Conservation (phyloP, 2,888 invertebrate genomes). For the Phoronis australis region DNA sequence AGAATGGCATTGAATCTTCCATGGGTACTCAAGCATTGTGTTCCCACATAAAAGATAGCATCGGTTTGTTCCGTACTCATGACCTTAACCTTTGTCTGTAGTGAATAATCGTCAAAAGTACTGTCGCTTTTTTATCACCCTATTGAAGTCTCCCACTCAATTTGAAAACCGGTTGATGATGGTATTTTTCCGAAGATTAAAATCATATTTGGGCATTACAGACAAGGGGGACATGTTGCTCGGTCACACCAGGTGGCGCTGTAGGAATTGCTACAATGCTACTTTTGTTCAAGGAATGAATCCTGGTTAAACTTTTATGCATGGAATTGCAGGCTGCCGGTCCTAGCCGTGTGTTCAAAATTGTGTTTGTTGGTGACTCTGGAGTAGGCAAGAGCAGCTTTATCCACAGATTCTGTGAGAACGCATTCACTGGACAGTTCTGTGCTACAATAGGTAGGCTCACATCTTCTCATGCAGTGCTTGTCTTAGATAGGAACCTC, state of each 20-base stretch:
- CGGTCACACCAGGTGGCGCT: not conserved
- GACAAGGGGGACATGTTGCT: not conserved
- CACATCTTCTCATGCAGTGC: too few relatives aligned
- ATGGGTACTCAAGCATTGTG: too few relatives aligned
- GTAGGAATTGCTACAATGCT: not conserved
- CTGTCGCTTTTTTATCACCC: too few relatives aligned
- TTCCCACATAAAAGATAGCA: too few relatives aligned
- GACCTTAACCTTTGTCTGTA: too few relatives aligned
- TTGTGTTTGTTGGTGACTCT: conserved; percentile 68
- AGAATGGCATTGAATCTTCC: too few relatives aligned
- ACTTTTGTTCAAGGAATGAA: not conserved
- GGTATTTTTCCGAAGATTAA: not conserved
- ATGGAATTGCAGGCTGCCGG: not conserved
- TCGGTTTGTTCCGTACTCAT: too few relatives aligned
- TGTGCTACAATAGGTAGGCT: conserved; percentile 82
- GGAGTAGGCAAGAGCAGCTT: conserved; percentile 97
- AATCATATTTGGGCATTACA: not conserved
- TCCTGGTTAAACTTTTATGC: too few relatives aligned
- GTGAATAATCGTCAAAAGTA: too few relatives aligned
- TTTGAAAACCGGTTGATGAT: not conserved
- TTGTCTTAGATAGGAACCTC: too few relatives aligned
- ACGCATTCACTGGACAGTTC: conserved; percentile 78
- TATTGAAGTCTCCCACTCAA: not conserved
- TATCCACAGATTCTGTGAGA: conserved; percentile 89
- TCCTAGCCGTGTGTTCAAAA: conserved; percentile 56